Percentiles rank a stretch among this genome's conserved stretches.
Conservation (phyloP, 2,113 vertebrate genomes). For the Siniperca knerii region DNA sequence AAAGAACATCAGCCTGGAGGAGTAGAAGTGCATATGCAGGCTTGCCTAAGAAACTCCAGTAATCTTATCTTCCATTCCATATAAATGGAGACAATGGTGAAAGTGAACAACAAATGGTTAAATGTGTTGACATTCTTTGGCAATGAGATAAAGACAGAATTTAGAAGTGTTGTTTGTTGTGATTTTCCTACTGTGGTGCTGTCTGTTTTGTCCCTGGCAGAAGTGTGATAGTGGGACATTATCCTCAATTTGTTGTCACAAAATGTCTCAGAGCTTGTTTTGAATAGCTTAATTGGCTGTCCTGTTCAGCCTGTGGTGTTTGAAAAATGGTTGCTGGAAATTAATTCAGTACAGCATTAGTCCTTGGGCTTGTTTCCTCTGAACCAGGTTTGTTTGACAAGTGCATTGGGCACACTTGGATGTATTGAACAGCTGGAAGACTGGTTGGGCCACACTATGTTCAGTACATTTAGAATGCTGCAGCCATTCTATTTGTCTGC, state of each 20-base stretch:
- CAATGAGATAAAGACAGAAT: conserved; percentile 38
- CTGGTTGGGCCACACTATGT: not conserved
- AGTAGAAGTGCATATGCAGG: conserved; percentile 26
- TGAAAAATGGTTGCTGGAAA: conserved; percentile 47
- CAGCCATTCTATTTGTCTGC: not conserved
- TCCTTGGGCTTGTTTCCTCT: conserved; percentile 36
- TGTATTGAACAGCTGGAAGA: conserved; percentile 31
- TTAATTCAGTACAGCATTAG: conserved; percentile 35
- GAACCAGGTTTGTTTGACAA: conserved; percentile 58
- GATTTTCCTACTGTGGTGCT: conserved; percentile 24
- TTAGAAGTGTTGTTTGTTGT: conserved; percentile 35
- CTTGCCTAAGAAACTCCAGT: conserved; percentile 39
- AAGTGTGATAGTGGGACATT: conserved; percentile 47
- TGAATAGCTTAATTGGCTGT: conserved; percentile 43
- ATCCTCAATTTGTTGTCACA: conserved; percentile 36
- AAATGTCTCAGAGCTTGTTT: conserved; percentile 37
- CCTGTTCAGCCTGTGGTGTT: conserved; percentile 28
- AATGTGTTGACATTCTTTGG: conserved; percentile 76
- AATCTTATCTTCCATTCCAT: conserved; percentile 69
- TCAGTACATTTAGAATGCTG: conserved; percentile 2
- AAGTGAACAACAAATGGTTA: conserved; percentile 51
- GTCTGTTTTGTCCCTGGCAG: conserved; percentile 38
- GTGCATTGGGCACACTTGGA: conserved; percentile 14
- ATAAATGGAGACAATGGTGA: conserved; percentile 55
- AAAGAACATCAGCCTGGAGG: conserved; percentile 36